These are phyloP conservation scores for Clarias pachynema DNA, from an alignment of 2,797 vertebrate species.

Conservation along the genomic window DNA sequence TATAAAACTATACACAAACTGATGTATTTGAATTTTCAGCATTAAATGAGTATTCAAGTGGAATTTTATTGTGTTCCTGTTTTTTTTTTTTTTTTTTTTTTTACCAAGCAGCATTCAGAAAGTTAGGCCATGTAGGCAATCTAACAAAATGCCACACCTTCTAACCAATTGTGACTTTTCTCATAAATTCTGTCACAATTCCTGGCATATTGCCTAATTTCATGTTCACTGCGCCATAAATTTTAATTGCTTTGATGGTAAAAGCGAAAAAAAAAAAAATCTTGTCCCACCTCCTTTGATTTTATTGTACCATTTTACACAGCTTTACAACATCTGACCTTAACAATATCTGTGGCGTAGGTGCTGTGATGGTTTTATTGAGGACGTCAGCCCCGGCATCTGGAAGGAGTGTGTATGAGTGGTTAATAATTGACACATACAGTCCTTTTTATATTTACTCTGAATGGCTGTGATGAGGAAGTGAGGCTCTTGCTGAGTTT, in stretches of 20 bases:
- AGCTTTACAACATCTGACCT: background rate
- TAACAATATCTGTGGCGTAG: background rate
- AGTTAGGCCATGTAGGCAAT: background rate
- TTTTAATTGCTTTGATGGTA: background rate
- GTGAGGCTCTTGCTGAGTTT: constrained; percentile 9
- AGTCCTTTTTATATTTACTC: constrained; percentile 27
- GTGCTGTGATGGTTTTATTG: constrained; percentile 28
- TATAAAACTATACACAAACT: background rate
- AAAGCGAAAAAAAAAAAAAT: background rate
- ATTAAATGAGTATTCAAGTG: constrained; percentile 2
- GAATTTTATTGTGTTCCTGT: background rate
- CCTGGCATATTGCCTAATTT: background rate
- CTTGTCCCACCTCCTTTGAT: background rate
- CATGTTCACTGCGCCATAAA: background rate
- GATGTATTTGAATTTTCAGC: background rate
- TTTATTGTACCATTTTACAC: constrained; percentile 7
- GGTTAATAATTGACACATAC: constrained; percentile 51
- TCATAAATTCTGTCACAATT: background rate
- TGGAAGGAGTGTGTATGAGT: background rate
- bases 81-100: background rate
- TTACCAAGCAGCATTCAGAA: background rate
- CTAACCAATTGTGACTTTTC: background rate
- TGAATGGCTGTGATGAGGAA: constrained; percentile 19
- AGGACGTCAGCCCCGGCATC: constrained; percentile 11
- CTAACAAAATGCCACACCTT: background rate